Base-by-base conservation (phyloP, 1,140 invertebrate genomes). In the Neotoxoptera formosana region DNA sequence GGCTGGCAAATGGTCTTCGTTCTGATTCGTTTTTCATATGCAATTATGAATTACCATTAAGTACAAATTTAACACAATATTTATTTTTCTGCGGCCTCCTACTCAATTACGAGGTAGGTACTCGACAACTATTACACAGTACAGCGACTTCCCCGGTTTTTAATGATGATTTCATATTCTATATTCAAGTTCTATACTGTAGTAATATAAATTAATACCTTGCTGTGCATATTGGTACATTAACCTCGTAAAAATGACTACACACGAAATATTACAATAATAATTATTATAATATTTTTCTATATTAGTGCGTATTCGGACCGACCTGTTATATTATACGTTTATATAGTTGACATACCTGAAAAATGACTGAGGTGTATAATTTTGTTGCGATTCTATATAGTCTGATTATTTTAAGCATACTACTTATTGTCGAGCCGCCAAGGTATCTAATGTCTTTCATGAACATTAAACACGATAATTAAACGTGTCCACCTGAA, bases 401-500 rank as follows among this genome's bases (percentile, higher is more conserved):
- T 25, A 84, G 83, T 84, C 83, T 84, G 83, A 84, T 84, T 84
- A 41, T 84, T 84, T 84, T 25, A 30, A n/a, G 30, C 30, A 67
- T 67, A 14, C 60, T 67, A 67, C 60, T 67, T 67, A 67, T 67
- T 67, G 30, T 11, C 60, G n/a, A 67, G 30, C 6, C 17, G 21
- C 51, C 6, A 60, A 41, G 25, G 56, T 60, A n/a, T 11, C 60
- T 67, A n/a, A 67, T n/a, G 30, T 67, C 30, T 67, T 67, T 30
- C 60, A 11, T n/a, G n/a, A 60, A 67, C 4, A n/a, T 11, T 67
- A 67, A 67, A 67, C 30, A 67, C 60, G 30, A n/a, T 67, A 67
- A 67, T 67, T 67, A 67, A 67, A 67, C 25, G n/a, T n/a, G 6
- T 76, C 30, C 17, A 76, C 60, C 4, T 76, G 30, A 17, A 76